These are phyloP conservation scores for Cryptophagus acutangulus DNA, from an alignment of 2,888 invertebrate genomes.

Conservation along the genomic window DNA sequence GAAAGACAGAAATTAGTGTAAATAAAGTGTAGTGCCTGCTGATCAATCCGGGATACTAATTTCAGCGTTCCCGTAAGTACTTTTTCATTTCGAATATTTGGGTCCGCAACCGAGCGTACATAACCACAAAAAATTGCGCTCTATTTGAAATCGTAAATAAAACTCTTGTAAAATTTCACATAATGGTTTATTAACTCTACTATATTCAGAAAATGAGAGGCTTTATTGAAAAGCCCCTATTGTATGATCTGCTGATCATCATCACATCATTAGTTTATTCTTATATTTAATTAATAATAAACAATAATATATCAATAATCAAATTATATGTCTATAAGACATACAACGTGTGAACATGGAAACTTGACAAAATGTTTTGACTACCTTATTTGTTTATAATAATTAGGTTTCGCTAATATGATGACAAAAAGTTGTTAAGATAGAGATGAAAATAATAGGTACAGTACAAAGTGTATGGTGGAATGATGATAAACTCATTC, in stretches of 20 bases:
- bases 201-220: conserved; percentile 62
- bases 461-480: conserved; percentile 20
- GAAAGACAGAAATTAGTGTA: no score
- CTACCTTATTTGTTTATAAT: conserved; percentile 35
- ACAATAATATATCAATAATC: conserved; percentile 49
- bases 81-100: no score
- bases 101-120: no score
- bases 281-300: conserved; percentile 50
- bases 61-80: no score
- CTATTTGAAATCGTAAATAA: conserved; percentile 16
- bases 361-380: conserved; percentile 49
- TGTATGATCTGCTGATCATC: conserved; percentile 64
- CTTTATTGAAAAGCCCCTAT: conserved; percentile 44
- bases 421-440: conserved; percentile 19
- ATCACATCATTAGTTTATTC: conserved; percentile 63
- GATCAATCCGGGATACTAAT: no score
- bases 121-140: no score
- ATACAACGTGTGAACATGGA: conserved; percentile 45
- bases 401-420: conserved; percentile 18
- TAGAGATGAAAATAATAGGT: conserved; percentile 19
- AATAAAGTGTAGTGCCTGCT: no score
- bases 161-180: conserved; percentile 50
- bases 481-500: conserved; percentile 27
- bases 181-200: conserved; percentile 72
- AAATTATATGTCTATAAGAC: conserved; percentile 43